Percentiles rank a stretch among this genome's conserved stretches.
These are phyloP conservation scores for Andrena haemorrhoa DNA, from an alignment of 2,888 invertebrate species.

Conservation along the genomic window DNA sequence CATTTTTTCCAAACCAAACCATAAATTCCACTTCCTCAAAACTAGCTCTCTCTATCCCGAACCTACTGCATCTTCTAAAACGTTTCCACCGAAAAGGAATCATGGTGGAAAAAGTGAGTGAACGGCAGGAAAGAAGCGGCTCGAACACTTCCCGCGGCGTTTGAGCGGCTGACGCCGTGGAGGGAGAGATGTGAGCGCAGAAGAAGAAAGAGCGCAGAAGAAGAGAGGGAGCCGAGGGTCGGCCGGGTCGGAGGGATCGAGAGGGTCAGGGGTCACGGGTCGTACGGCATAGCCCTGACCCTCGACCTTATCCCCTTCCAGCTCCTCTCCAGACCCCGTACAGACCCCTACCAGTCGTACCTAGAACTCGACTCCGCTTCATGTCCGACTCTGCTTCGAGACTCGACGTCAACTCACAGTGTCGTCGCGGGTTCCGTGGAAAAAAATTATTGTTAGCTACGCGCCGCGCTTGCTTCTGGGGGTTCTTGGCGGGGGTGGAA, in stretches of 20 bases:
- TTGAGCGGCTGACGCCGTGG: slow-evolving; percentile 13
- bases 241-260: slow-evolving; percentile 80
- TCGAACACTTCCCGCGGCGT: neutral
- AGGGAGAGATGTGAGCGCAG: slow-evolving; percentile 44
- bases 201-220: slow-evolving; percentile 37
- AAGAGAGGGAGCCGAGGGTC: slow-evolving; percentile 64
- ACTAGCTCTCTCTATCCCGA: too few relatives aligned
- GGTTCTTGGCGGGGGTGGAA: neutral
- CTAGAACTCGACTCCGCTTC: slow-evolving; percentile 72
- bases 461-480: neutral
- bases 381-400: slow-evolving; percentile 65
- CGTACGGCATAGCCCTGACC: slow-evolving; percentile 84
- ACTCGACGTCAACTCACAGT: slow-evolving; percentile 45
- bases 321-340: slow-evolving; percentile 64
- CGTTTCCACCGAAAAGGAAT: neutral
- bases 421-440: slow-evolving; percentile 22
- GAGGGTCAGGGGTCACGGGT: slow-evolving; percentile 82
- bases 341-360: slow-evolving; percentile 72
- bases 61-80: too few relatives aligned
- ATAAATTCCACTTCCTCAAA: too few relatives aligned
- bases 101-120: neutral
- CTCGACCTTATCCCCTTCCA: slow-evolving; percentile 73
- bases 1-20: too few relatives aligned
- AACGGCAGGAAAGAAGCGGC: slow-evolving; percentile 3
- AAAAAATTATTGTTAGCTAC: neutral